phyloP scores from a whole-genome alignment of 1,140 invertebrate genomes.

The Cyclina sinensis region DNA sequence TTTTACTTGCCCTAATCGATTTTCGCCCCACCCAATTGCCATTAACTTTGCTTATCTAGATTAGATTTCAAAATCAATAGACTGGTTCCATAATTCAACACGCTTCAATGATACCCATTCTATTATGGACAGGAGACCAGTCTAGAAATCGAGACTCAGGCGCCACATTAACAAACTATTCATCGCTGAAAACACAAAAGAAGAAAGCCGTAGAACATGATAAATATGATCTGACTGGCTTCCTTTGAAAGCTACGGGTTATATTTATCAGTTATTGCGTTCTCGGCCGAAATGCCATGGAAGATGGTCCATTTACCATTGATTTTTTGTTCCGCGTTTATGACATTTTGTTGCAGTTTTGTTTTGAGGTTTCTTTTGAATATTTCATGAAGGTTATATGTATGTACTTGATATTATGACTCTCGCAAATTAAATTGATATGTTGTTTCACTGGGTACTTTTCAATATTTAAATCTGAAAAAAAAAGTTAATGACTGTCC shows the following conservation, averaged over 20 bases:
- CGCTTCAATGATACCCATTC: not conserved
- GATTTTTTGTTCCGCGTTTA: not conserved
- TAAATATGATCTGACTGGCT: not conserved
- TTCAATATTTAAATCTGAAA: not conserved
- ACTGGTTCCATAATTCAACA: not conserved
- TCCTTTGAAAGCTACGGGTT: not conserved
- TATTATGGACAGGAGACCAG: not conserved
- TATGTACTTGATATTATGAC: not conserved
- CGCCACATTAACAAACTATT: not conserved
- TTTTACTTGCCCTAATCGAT: too few species aligned
- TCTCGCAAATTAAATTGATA: not conserved
- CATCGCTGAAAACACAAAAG: not conserved
- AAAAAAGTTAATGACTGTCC: too few species aligned
- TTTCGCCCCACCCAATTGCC: too few species aligned
- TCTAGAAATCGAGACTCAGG: not conserved
- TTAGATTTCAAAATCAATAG: not conserved
- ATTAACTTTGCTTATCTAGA: not conserved
- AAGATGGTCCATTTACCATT: not conserved
- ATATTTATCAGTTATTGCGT: not conserved
- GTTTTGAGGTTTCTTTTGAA: not conserved
- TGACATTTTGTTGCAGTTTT: not conserved
- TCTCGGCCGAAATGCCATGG: not conserved
- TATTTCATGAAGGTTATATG: not conserved
- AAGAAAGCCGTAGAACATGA: too few species aligned
- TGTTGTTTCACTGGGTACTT: not conserved